These are phyloP conservation scores for Ashinkailepas kermadecensis DNA, from an alignment of 2,888 invertebrate genomes.

Conservation along the genomic window DNA sequence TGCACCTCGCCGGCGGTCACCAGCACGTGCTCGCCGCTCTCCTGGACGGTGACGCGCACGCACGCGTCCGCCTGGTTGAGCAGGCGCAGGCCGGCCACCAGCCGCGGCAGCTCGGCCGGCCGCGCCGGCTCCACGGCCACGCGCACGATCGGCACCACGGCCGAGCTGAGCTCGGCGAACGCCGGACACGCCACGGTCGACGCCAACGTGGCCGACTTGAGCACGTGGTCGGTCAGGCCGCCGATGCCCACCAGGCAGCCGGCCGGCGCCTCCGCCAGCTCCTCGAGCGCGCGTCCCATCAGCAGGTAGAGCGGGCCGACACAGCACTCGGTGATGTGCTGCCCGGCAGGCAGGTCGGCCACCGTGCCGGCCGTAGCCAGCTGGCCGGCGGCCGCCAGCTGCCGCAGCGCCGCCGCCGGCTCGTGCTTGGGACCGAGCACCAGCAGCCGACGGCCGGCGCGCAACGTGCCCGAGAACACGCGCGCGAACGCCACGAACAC, in stretches of 20 bases:
- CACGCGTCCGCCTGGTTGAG: constrained; percentile 92
- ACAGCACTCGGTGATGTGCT: constrained; percentile 44
- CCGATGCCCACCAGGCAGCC: constrained; percentile 89
- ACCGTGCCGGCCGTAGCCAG: constrained; percentile 49
- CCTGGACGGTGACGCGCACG: constrained; percentile 71
- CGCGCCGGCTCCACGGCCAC: constrained; percentile 86
- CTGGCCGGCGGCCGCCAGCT: constrained; percentile 33
- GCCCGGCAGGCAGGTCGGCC: constrained; percentile 37
- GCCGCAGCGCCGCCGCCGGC: constrained; percentile 53
- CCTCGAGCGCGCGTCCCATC: constrained; percentile 85
- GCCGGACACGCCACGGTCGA: constrained; percentile 73
- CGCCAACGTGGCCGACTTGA: constrained; percentile 85
- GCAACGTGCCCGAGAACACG: constrained; percentile 79
- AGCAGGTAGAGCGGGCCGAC: constrained; percentile 75
- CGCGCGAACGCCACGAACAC: constrained; percentile 86
- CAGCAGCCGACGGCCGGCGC: constrained; percentile 58
- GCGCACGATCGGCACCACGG: constrained; percentile 78
- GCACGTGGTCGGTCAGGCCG: constrained; percentile 69
- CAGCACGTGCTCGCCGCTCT: constrained; percentile 90
- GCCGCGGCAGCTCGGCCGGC: constrained; percentile 62
- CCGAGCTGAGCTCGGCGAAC: constrained; percentile 69
- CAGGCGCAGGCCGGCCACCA: constrained; percentile 60
- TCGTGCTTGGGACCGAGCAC: constrained; percentile 83
- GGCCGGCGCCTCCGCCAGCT: constrained; percentile 68
- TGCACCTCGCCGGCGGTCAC: constrained; percentile 96